Evolutionary conservation across 2,113 vertebrate species (phyloP).

Genomic region (Petromus typicus): DNA sequence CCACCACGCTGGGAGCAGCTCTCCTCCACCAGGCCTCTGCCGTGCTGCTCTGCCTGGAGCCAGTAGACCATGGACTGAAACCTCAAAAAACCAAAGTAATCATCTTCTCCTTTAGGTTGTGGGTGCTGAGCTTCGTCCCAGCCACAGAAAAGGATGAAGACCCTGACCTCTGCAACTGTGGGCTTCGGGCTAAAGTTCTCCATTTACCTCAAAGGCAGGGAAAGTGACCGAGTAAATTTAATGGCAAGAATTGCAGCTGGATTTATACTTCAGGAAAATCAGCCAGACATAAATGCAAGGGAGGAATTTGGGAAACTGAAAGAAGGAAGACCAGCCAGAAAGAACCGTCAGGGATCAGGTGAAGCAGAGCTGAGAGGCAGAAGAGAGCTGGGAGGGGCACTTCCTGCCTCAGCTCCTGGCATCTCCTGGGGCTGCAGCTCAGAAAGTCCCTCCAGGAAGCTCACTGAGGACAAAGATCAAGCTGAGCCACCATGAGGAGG

Average conservation of each 20-base stretch:
- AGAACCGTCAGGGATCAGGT: background rate
- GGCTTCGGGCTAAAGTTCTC: background rate
- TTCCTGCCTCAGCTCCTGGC: no score
- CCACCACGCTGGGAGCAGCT: background rate
- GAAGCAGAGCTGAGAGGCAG: background rate
- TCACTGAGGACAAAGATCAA: background rate
- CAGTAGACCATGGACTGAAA: background rate
- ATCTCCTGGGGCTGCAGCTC: background rate
- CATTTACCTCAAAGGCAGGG: background rate
- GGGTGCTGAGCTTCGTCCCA: background rate
- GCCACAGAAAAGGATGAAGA: background rate
- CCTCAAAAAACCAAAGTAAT: background rate
- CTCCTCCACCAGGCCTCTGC: background rate
- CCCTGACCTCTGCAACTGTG: background rate
- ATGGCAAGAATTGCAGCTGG: background rate
- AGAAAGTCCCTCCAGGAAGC: background rate
- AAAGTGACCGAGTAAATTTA: background rate
- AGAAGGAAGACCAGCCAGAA: background rate
- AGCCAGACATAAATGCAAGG: background rate
- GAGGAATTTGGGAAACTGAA: background rate
- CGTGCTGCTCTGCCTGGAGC: background rate
- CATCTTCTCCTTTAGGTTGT: background rate
- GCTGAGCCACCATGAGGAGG: background rate
- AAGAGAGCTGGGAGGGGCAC: background rate
- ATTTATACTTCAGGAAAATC: conserved; percentile 1